phyloP scores from a whole-genome alignment of 1,140 invertebrate species.

The Babylonia areolata region DNA sequence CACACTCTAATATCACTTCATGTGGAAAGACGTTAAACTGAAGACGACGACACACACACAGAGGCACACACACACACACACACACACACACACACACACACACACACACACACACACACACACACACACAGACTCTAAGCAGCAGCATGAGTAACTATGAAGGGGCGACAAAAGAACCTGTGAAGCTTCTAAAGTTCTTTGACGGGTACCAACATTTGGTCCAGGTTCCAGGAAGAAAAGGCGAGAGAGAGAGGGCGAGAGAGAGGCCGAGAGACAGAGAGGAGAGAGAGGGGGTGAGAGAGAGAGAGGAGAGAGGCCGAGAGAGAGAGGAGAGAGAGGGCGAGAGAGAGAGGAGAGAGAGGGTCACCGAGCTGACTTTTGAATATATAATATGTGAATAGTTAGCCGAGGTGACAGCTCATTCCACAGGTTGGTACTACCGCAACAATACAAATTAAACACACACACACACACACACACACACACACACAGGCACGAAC shows the following conservation, averaged over 20 bases:
- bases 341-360: neutral
- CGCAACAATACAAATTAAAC: no score
- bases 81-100: conserved; percentile 3
- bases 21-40: no score
- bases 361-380: no score
- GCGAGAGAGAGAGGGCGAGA: neutral
- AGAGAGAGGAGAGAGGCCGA: neutral
- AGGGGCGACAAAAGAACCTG: no score
- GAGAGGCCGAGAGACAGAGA: neutral
- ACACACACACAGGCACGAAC: neutral
- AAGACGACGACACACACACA: no score
- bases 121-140: neutral
- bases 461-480: conserved; percentile 32
- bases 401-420: neutral
- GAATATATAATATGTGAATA: no score
- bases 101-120: conserved; percentile 3
- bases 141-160: no score
- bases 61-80: neutral
- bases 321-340: neutral
- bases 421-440: no score
- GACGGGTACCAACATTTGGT: no score
- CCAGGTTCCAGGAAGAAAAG: no score
- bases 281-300: neutral
- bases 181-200: no score
- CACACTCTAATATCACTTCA: no score